These are phyloP conservation scores for Odocoileus hemionus DNA, from an alignment of 2,113 vertebrate genomes.

Conservation along the genomic window DNA sequence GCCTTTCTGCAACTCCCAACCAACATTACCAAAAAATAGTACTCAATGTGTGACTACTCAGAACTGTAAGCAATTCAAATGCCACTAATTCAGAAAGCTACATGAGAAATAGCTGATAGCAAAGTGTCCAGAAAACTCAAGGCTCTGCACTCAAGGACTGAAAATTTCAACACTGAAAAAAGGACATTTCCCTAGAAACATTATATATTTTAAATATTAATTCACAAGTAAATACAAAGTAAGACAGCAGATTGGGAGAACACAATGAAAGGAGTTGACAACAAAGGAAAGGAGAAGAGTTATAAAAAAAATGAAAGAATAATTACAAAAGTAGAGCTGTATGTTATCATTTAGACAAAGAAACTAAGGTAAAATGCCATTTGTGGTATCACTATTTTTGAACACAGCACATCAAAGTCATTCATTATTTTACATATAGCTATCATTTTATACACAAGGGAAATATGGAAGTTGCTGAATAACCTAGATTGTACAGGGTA, in stretches of 20 bases:
- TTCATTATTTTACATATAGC: neutral
- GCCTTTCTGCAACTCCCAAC: neutral
- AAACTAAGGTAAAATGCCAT: neutral
- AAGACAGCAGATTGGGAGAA: neutral
- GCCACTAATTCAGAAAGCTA: neutral
- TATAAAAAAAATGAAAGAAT: neutral
- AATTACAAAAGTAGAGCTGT: neutral
- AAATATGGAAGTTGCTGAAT: neutral
- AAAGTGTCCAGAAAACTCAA: neutral
- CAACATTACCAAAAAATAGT: neutral
- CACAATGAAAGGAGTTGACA: neutral
- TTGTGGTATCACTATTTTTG: neutral
- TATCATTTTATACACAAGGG: neutral
- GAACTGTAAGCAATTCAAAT: neutral
- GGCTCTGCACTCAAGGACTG: neutral
- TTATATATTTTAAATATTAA: neutral
- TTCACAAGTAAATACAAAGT: constrained; percentile 23
- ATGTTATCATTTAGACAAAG: neutral
- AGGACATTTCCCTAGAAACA: neutral
- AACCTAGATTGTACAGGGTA: neutral
- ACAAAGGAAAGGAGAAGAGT: neutral
- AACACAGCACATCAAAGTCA: neutral
- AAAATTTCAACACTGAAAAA: neutral
- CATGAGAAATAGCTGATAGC: neutral
- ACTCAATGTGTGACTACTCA: neutral